Conservation (phyloP, 2,797 vertebrate species). For the Labeo calbasu region DNA sequence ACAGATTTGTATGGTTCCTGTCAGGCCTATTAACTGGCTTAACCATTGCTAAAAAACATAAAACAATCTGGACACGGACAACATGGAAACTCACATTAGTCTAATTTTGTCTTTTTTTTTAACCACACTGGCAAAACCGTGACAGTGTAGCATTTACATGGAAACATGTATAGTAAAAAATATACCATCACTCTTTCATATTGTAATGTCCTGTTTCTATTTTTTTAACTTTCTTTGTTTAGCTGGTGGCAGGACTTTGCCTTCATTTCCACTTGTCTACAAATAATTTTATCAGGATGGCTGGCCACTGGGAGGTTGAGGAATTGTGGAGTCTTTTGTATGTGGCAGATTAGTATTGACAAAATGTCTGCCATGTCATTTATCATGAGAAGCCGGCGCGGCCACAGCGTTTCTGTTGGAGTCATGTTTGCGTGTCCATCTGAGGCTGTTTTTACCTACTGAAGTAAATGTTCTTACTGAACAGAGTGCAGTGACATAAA, state of each 20-base stretch:
- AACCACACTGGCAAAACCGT: neutral
- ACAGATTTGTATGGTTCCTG: neutral
- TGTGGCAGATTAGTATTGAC: slow-evolving; percentile 60
- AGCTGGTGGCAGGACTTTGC: slow-evolving; percentile 24
- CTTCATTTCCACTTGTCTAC: slow-evolving; percentile 40
- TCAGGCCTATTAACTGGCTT: neutral
- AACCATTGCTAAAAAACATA: neutral
- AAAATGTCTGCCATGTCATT: slow-evolving; percentile 54
- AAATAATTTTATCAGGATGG: slow-evolving; percentile 44
- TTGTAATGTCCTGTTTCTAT: neutral
- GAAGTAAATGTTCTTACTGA: neutral
- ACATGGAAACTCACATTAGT: neutral
- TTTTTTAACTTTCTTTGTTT: neutral
- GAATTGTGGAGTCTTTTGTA: slow-evolving; percentile 52
- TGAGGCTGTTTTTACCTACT: slow-evolving; percentile 9
- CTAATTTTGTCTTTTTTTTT: neutral
- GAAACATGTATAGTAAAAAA: neutral
- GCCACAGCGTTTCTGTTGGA: slow-evolving; percentile 25
- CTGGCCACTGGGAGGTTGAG: slow-evolving; percentile 38
- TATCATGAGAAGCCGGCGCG: slow-evolving; percentile 50
- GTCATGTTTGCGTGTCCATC: slow-evolving; percentile 39
- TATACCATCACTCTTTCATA: neutral
- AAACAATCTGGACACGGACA: neutral
- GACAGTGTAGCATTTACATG: neutral
- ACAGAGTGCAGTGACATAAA: neutral